Base-by-base conservation (phyloP, 2,113 vertebrate genomes). In the Vanacampus margaritifer region DNA sequence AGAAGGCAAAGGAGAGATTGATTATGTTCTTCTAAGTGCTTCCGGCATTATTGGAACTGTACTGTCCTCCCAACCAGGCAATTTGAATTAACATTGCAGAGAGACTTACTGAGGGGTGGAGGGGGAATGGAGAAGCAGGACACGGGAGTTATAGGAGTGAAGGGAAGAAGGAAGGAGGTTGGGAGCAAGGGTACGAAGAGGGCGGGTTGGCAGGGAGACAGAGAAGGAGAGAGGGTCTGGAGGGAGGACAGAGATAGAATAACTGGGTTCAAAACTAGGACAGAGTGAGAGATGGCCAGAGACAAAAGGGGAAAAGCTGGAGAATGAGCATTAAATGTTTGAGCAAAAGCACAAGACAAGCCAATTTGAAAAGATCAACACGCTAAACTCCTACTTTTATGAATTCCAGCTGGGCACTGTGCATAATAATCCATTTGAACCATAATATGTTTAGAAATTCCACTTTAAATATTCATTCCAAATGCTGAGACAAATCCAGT, bases 21-120 rank as follows among this genome's bases (percentile, higher is more conserved):
- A 91, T 91, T 86, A 89, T 89, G 85, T 84, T 66, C 83, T 79
- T 62, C 72, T 89, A 89, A 91, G 88, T 89, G 90, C 89, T 89
- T 84, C 84, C 61, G 85, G 85, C 86, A 74, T 89, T 87, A 88
- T 88, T 85, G 87, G 84, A 89, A 85, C 78, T 67, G 71, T 68
- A 81, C 84, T 73, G 82, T 86, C 85, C 78, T 84, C 84, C 80
- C 76, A 67, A 87, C 72, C 74, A 79, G 86, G 81, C 86, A 82
- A 84, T 86, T 81, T 89, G 81, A 89, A 89, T 89, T 80, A 90
- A 88, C 86, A 86, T 85, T 74, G 70, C 71, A 70, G 75, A 78
- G 68, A 70, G 74, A 75, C 76, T 81, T 84, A 86, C 83, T 76
- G 82, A 76, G 75, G 48, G 67, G 64, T 32, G 28, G 48, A 4